Evolutionary conservation across 23 tunicate genomes (phyloP), one percentile per base, ranked within the genome.

Genomic region (Corella eumyota): DNA sequence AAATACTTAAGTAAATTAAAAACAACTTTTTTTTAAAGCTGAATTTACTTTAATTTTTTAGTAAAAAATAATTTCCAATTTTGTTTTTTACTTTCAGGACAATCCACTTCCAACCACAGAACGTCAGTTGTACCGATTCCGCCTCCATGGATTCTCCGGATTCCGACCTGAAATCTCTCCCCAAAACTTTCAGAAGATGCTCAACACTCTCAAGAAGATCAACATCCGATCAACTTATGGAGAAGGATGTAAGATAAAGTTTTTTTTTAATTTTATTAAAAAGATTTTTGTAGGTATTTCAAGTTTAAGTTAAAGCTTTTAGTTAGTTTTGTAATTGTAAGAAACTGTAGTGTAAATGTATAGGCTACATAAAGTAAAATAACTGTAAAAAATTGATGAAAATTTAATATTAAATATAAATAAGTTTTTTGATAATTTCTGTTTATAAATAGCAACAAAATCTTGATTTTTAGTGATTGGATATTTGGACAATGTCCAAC

Each of bases 111-210:
- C 96, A 25, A 69, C 66, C 0, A 2, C 34, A 4, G 59, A 62
- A n/a, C 54, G 52, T 1, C 81, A 78, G 28, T 44, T 61, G 13
- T 88, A 68, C 58, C 60, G 81, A 11, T 78, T 78, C 77, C 77
- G 90, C 22, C 73, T 88, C n/a, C 96, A 88, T 56, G 96, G 79
- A 56, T 68, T 69, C 6, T 81, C 87, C 15, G 88, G 77, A n/a
- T 88, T 88, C 35, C 29, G n/a, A n/a, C 96, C 96, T 15, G 38
- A 58, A 1, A 64, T 88, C 50, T 50, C 88, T 0, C 64, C 88
- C 3, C 63, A 78, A 52, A 54, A 88, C 15, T 88, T 88, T 66
- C 96, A 88, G 58, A 73, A 78, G 25, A 72, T 88, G 81, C 77
- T 88, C 4, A 78, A 78, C 72, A 29, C 46, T n/a, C 45, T 88